phyloP scores from a whole-genome alignment of 2,113 vertebrate genomes.

The Salvator merianae region DNA sequence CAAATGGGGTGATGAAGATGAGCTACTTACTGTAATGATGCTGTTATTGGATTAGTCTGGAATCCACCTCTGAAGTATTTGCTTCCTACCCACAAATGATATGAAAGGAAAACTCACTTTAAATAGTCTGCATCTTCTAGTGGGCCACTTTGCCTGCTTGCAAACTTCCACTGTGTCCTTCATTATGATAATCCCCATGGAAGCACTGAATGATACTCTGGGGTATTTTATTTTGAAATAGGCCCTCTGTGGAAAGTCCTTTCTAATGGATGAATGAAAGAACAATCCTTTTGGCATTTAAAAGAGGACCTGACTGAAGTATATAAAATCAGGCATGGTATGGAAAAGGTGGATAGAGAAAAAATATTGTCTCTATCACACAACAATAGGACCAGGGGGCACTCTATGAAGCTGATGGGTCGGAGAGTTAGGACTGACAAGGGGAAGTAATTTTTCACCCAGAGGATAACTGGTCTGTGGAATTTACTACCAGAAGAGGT shows the following conservation, averaged over 20 bases:
- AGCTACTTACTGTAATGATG: constrained; percentile 39
- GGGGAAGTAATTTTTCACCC: no score
- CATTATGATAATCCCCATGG: not conserved
- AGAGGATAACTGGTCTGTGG: no score
- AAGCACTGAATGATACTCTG: not conserved
- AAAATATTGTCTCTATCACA: no score
- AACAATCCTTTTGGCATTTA: not conserved
- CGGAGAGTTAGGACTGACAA: no score
- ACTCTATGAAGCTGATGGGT: no score
- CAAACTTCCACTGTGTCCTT: not conserved
- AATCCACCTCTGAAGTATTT: not conserved
- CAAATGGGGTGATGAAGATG: constrained; percentile 40
- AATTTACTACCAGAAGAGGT: no score
- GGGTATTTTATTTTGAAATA: not conserved
- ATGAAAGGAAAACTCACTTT: constrained; percentile 22
- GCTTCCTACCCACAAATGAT: not conserved
- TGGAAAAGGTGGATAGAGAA: no score
- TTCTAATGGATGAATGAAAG: not conserved
- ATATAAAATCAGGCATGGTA: no score
- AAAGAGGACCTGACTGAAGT: no score
- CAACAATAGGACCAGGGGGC: no score
- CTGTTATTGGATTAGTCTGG: constrained; percentile 38
- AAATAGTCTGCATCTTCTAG: not conserved
- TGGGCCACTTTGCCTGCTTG: not conserved
- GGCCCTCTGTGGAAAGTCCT: not conserved